These are phyloP conservation scores for Phortica magna DNA, from an alignment of 2,888 invertebrate genomes.

Conservation along the genomic window DNA sequence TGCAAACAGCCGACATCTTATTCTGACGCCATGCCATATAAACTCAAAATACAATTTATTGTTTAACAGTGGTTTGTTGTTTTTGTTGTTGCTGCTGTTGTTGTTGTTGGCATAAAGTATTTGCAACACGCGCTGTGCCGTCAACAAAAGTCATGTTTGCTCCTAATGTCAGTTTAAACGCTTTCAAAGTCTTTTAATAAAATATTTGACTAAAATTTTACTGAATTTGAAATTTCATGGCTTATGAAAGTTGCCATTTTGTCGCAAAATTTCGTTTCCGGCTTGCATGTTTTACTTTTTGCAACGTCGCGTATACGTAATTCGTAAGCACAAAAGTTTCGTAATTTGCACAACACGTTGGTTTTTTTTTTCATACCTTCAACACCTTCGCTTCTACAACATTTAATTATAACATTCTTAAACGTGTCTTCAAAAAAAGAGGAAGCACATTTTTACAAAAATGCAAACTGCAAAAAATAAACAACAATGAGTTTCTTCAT, in stretches of 20 bases:
- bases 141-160: conserved; percentile 32
- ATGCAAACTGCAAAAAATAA: not conserved
- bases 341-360: not conserved
- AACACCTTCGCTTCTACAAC: conserved; percentile 50
- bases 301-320: conserved; percentile 1
- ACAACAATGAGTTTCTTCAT: not conserved
- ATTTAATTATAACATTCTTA: conserved; percentile 53
- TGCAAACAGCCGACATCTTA: not conserved
- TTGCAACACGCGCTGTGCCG: not conserved
- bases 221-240: too few relatives aligned
- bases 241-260: too few relatives aligned
- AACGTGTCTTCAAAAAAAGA: conserved; percentile 35
- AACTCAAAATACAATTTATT: conserved; percentile 25
- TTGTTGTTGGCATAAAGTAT: conserved; percentile 24
- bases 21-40: not conserved
- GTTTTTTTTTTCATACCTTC: not conserved
- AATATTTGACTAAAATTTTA: conserved; percentile 46
- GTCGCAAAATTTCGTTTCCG: not conserved
- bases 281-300: not conserved
- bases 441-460: not conserved
- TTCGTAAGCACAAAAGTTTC: not conserved
- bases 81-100: conserved; percentile 30
- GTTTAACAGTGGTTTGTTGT: conserved; percentile 26
- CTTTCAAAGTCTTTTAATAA: conserved; percentile 58
- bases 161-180: conserved; percentile 53